Conservation (phyloP, 2,797 vertebrate species). For the Alosa sapidissima region DNA sequence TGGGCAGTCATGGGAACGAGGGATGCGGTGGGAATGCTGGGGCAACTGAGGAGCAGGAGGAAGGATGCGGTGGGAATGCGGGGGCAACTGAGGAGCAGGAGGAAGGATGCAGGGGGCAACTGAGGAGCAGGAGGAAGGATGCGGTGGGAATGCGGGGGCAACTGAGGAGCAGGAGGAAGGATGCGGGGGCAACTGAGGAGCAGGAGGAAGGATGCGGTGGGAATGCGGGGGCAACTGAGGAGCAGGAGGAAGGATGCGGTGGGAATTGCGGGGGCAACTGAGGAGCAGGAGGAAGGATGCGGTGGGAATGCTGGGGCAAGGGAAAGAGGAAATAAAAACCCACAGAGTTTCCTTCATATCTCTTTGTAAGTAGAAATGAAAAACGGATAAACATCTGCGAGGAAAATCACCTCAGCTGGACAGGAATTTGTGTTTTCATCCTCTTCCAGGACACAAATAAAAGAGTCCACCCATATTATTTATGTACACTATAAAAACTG, state of each 20-base stretch:
- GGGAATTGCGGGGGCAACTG: not conserved
- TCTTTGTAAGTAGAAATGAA: not conserved
- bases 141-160: too few relatives aligned
- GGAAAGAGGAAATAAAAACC: not conserved
- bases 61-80: too few relatives aligned
- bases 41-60: not conserved
- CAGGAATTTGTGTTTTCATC: not conserved
- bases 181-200: too few relatives aligned
- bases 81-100: not conserved
- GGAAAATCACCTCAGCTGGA: not conserved
- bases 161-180: too few relatives aligned
- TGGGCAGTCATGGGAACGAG: not conserved
- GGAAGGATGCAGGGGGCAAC: not conserved
- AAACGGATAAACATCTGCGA: not conserved
- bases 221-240: too few relatives aligned
- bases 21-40: not conserved
- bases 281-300: not conserved
- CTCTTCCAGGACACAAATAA: not conserved
- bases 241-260: not conserved
- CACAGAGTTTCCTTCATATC: not conserved
- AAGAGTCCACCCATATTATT: not conserved
- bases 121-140: not conserved
- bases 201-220: too few relatives aligned
- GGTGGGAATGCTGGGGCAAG: not conserved
- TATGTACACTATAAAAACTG: constrained; percentile 14